Evolutionary conservation across 1,140 invertebrate species (phyloP).

Genomic region (Nephotettix cincticeps): DNA sequence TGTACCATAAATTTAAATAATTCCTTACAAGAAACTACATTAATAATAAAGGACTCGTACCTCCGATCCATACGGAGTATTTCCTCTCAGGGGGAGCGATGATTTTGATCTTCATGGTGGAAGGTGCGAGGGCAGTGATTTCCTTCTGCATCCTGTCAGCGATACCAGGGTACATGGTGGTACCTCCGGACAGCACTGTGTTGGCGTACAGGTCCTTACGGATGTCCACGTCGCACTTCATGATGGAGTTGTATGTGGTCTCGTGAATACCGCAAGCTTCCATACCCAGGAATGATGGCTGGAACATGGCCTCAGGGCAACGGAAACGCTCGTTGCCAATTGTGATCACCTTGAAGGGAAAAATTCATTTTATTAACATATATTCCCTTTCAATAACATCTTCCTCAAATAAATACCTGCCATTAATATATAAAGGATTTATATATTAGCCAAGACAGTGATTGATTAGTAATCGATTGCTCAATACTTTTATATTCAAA

Average conservation of each 20-base stretch:
- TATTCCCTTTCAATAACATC: no score
- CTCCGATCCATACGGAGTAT: conserved; percentile 86
- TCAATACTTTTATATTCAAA: no score
- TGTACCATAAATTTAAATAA: no score
- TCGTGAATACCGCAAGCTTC: conserved; percentile 80
- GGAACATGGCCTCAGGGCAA: conserved; percentile 90
- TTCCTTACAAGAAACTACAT: no score
- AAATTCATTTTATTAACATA: no score
- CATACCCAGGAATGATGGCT: conserved; percentile 87
- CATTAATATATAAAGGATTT: no score
- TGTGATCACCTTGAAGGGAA: conserved; percentile 56
- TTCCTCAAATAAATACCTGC: no score
- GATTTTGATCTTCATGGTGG: conserved; percentile 91
- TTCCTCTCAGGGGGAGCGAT: conserved; percentile 91
- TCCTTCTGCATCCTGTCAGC: conserved; percentile 85
- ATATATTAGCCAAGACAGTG: no score
- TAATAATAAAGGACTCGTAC: no score
- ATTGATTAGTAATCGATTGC: no score
- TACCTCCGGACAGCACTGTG: conserved; percentile 72
- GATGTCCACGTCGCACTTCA: conserved; percentile 92
- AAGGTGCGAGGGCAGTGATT: conserved; percentile 87
- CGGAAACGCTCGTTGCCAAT: conserved; percentile 94
- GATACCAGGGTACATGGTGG: conserved; percentile 78
- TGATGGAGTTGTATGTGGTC: conserved; percentile 89
- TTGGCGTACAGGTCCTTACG: conserved; percentile 93